Base-by-base conservation (phyloP, 2,888 invertebrate genomes). In the Petrolisthes manimaculis region DNA sequence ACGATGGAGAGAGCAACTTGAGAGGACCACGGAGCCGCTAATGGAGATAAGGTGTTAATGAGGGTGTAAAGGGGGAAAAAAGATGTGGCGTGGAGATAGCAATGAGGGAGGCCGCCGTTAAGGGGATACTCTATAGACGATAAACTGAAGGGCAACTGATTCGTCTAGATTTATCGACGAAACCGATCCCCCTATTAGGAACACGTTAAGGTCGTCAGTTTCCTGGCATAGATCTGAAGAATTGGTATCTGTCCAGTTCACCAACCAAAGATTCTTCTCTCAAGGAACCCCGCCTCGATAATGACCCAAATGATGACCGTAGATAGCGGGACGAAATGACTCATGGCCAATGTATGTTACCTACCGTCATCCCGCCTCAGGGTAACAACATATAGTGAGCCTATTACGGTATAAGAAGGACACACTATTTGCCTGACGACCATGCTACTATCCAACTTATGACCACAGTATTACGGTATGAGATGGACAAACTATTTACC, bases 41-140 rank as follows among this genome's bases (percentile, higher is more conserved):
- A 80, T 80, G 61, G 80, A 55, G 53, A 37, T 80, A 61, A 61
- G 61, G 80, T 80, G 80, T 61, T 80, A 80, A 80, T 80, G 80
- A 80, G 80, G 56, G 54, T 55, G 37, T 56, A 56, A 80, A 80
- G 54, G 54, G 54, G 54, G 54, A 80, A 61, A 61, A 18, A 61
- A 61, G 61, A 61, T 61, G 61, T 61, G 61, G 37, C 56, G 80
- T 61, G 80, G 80, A 56, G 80, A 80, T 80, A 80, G 56, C 56
- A 56, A 80, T 37, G 80, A 61, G 56, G 56, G 80, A 6, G 61
- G 56, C 18, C 78, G 21, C 78, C 78, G 78, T 79, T 81, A 81
- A 37, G 24, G 37, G 37, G 14, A 14, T 67, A 67, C 12, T 67
- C 14, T 14, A n/a, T 12, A n/a, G 67, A n/a, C 12, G n/a, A 67